Conservation (phyloP, 64 coral and sea anemone species). For the Montipora sp. region DNA sequence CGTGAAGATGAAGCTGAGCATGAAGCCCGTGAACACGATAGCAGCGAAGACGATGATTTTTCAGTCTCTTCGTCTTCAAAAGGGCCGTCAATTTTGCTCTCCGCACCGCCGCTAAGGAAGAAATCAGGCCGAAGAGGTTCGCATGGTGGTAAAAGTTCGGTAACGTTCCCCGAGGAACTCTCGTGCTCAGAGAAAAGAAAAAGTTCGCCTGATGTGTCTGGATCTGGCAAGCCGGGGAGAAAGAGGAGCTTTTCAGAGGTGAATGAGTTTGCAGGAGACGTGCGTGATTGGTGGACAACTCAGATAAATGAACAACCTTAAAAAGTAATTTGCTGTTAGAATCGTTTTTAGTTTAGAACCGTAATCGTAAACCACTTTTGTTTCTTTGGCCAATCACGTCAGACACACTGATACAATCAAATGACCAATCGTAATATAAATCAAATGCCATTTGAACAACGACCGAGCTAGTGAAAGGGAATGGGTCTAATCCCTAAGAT, state of each 20-base stretch:
- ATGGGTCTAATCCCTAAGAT: too few species aligned
- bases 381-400: too few species aligned
- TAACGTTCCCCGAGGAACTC: slow-evolving; percentile 33
- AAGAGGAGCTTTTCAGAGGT: slow-evolving; percentile 15
- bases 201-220: slow-evolving; percentile 13
- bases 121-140: slow-evolving; percentile 11
- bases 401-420: too few species aligned
- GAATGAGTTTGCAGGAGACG: slow-evolving; percentile 35
- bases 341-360: too few species aligned
- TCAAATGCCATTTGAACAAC: too few species aligned
- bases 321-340: not conserved
- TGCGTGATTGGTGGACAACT: slow-evolving; percentile 31
- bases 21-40: slow-evolving; percentile 35
- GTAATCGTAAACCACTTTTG: too few species aligned
- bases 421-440: too few species aligned
- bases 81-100: slow-evolving; percentile 11
- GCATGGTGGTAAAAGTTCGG: slow-evolving; percentile 2
- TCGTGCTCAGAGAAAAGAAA: slow-evolving; percentile 14
- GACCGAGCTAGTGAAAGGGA: too few species aligned
- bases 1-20: slow-evolving; percentile 55
- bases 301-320: not conserved
- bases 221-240: not conserved
- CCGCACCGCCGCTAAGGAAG: not conserved
- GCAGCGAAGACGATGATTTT: slow-evolving; percentile 40
- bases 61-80: not conserved